phyloP scores from a whole-genome alignment of 35 echinoderm and acorn worm species.

The Heliocidaris erythrogramma region DNA sequence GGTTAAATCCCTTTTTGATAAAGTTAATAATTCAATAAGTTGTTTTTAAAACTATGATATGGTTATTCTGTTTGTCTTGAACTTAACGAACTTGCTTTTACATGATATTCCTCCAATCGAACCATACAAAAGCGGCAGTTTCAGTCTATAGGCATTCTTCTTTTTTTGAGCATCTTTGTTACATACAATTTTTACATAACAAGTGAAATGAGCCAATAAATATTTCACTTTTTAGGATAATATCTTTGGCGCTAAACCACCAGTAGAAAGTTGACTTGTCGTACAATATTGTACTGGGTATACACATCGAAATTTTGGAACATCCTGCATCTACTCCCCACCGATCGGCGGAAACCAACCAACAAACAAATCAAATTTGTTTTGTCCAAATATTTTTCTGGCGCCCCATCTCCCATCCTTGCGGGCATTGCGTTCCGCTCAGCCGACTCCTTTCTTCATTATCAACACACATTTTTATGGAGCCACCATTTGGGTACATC shows the following conservation, averaged over 20 bases:
- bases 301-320: neutral
- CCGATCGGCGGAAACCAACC: neutral
- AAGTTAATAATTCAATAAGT: too few species aligned
- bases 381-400: neutral
- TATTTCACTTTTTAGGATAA: neutral
- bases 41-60: too few species aligned
- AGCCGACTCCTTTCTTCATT: neutral
- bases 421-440: neutral
- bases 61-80: too few species aligned
- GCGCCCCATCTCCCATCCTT: neutral
- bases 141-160: too few species aligned
- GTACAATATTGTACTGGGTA: neutral
- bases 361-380: neutral
- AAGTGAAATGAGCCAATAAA: too few species aligned
- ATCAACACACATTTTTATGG: neutral
- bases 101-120: too few species aligned
- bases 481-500: neutral
- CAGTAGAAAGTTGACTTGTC: neutral
- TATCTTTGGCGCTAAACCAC: neutral
- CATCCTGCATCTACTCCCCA: neutral
- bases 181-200: too few species aligned
- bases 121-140: too few species aligned
- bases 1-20: too few species aligned
- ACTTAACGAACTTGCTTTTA: too few species aligned
- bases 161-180: too few species aligned